Evolutionary conservation across 2,113 vertebrate genomes (phyloP).

Genomic region (Pelusios castaneus): DNA sequence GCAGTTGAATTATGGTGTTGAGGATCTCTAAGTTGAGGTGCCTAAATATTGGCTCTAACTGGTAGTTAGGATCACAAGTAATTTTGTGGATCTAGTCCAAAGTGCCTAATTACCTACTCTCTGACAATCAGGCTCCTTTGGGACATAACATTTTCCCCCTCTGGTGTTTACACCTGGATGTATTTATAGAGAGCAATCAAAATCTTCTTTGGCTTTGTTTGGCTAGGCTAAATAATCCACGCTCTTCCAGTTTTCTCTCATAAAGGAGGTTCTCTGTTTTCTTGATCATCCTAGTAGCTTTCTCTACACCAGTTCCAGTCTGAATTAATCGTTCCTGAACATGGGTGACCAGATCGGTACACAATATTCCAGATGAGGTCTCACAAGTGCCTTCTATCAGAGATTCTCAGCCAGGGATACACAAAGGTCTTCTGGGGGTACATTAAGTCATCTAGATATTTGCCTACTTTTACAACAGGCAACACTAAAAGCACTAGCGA

Average conservation of each 20-base stretch:
- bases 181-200: neutral
- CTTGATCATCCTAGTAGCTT: neutral
- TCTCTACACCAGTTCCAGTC: neutral
- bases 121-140: neutral
- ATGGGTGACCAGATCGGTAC: neutral
- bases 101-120: neutral
- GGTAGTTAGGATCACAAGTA: neutral
- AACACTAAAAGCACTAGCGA: too few species aligned
- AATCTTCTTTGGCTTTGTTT: neutral
- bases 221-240: neutral
- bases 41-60: neutral
- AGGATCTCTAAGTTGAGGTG: neutral
- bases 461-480: too few species aligned
- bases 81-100: neutral
- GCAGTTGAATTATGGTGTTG: neutral
- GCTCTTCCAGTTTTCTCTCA: neutral
- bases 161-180: neutral
- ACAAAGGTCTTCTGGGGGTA: too few species aligned
- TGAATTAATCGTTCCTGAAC: neutral
- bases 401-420: too few species aligned
- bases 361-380: neutral
- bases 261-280: neutral
- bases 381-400: neutral
- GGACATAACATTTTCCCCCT: neutral
- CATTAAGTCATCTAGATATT: too few species aligned